phyloP scores from a whole-genome alignment of 2,797 vertebrate genomes.

The Huso huso region DNA sequence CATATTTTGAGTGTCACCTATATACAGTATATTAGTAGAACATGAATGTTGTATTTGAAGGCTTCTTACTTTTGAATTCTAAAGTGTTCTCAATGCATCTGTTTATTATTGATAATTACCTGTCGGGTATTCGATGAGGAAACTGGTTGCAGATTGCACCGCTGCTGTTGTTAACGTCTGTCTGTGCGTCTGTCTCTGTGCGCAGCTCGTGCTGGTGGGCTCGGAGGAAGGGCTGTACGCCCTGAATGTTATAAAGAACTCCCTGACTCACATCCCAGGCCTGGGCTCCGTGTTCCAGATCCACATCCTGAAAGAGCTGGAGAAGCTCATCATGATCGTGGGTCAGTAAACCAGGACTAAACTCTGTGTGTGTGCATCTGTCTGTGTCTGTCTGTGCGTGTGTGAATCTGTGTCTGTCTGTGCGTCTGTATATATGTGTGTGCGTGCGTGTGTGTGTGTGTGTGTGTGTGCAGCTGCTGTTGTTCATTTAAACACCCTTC shows the following conservation, averaged over 20 bases:
- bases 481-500: too few relatives aligned
- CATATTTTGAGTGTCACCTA: too few relatives aligned
- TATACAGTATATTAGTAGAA: too few relatives aligned
- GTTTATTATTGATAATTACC: not conserved
- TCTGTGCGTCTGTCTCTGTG: slow-evolving; percentile 2
- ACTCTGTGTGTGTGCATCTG: not conserved
- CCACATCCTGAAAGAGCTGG: slow-evolving; percentile 92
- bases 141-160: not conserved
- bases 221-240: slow-evolving; percentile 96
- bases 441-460: not conserved
- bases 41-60: not conserved
- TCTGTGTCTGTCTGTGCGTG: not conserved
- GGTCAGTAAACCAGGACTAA: slow-evolving; percentile 55
- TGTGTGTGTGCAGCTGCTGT: not conserved
- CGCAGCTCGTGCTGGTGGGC: slow-evolving; percentile 93
- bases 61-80: not conserved
- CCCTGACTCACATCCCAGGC: slow-evolving; percentile 88
- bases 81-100: too few relatives aligned
- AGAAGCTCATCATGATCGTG: slow-evolving; percentile 94
- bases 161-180: not conserved
- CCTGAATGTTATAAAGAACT: slow-evolving; percentile 95
- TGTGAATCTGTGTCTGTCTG: not conserved
- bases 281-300: slow-evolving; percentile 95
- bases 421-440: not conserved
- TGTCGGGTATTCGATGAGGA: not conserved